These are phyloP conservation scores for Chelonia mydas DNA, from an alignment of 2,797 vertebrate species.

Conservation along the genomic window DNA sequence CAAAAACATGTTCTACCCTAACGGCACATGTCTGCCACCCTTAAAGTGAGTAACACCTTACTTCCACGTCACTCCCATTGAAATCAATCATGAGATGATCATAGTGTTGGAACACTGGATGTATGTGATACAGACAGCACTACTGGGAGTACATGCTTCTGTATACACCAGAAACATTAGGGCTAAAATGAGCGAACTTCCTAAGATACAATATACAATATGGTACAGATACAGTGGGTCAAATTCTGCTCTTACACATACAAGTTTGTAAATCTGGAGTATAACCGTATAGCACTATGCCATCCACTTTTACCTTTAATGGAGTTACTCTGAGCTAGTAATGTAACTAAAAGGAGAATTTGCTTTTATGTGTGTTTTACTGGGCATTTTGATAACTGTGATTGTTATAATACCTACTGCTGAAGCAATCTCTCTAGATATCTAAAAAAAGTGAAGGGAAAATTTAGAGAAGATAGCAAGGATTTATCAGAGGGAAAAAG, in stretches of 20 bases:
- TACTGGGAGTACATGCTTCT: not conserved
- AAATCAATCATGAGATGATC: not conserved
- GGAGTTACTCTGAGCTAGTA: constrained; percentile 41
- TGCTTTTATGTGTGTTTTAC: constrained; percentile 13
- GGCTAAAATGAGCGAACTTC: not conserved
- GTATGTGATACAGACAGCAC: rapidly evolving
- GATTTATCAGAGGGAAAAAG: constrained; percentile 3
- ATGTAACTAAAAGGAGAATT: constrained; percentile 44
- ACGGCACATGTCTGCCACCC: rapidly evolving
- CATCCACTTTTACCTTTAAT: constrained; percentile 10
- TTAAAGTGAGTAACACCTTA: not conserved
- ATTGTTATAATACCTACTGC: constrained; percentile 27
- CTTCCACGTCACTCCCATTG: not conserved
- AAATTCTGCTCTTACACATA: not conserved
- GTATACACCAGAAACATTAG: not conserved
- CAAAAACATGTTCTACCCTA: not conserved
- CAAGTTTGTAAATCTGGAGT: not conserved
- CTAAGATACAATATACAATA: not conserved
- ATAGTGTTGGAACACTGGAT: not conserved
- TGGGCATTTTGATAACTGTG: constrained; percentile 35
- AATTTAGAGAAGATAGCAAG: constrained; percentile 46
- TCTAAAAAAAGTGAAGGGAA: not conserved
- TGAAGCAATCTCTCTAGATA: not conserved
- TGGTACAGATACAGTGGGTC: not conserved
- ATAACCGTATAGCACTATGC: not conserved